These are phyloP conservation scores for Cyaniris semiargus DNA, from an alignment of 2,888 invertebrate species.

Conservation along the genomic window DNA sequence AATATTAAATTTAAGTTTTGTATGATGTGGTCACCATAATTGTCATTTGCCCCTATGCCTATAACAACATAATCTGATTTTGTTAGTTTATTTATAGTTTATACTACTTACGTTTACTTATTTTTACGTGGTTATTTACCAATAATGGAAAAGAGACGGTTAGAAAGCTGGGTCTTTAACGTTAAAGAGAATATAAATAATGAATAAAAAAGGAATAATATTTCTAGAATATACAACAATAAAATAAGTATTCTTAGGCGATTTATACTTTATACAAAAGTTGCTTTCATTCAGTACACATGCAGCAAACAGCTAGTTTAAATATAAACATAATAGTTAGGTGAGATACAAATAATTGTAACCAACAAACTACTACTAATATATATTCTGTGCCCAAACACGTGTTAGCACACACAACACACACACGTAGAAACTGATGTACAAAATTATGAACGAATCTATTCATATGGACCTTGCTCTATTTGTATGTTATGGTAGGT, in stretches of 20 bases:
- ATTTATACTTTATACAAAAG: neutral
- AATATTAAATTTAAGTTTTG: no score
- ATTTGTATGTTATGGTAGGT: constrained; percentile 11
- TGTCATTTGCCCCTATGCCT: no score
- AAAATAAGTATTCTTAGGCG: neutral
- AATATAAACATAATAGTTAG: neutral
- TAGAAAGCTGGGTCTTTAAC: neutral
- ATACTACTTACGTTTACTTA: no score
- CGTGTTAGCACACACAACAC: neutral
- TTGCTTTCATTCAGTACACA: neutral
- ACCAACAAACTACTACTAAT: no score
- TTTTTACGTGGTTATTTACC: neutral
- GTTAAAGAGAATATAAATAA: neutral
- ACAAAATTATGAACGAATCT: neutral
- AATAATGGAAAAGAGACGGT: neutral
- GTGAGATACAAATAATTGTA: neutral
- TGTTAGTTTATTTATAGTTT: no score
- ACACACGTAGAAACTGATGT: neutral
- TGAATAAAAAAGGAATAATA: neutral
- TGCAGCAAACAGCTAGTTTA: neutral
- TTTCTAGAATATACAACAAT: neutral
- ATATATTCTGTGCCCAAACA: no score
- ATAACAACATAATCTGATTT: no score
- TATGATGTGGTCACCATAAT: no score
- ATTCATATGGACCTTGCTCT: constrained; percentile 5